Evolutionary conservation across 2,797 vertebrate genomes (phyloP).

Genomic region (Gymnoscopelus braueri): DNA sequence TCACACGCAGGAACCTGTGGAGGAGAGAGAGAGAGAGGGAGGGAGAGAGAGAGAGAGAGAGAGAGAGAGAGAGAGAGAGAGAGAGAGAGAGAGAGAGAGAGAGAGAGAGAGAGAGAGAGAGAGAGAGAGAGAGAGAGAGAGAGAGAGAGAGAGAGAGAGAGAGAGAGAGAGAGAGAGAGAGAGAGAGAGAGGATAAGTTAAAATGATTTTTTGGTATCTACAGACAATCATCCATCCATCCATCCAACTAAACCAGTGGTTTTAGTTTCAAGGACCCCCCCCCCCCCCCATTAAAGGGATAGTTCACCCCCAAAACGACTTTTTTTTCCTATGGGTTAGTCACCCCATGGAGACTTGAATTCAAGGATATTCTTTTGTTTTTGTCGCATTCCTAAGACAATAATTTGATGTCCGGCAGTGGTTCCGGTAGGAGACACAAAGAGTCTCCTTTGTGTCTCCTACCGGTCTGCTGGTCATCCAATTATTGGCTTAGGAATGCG

Average conservation of each 20-base stretch:
- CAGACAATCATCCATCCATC: background rate
- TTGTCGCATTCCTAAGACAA: too few relatives aligned
- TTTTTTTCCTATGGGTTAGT: too few relatives aligned
- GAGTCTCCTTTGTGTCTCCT: background rate
- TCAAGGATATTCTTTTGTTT: too few relatives aligned
- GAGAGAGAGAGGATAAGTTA: too few relatives aligned
- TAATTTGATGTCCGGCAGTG: too few relatives aligned
- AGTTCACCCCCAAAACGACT: too few relatives aligned
- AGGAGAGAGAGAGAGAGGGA: background rate
- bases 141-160: background rate
- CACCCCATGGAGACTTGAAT: too few relatives aligned
- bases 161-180: background rate
- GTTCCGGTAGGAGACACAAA: background rate
- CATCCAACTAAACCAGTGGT: background rate
- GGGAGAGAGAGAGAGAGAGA: background rate
- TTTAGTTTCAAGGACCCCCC: background rate
- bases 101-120: background rate
- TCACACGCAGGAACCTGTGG: slow-evolving; percentile 91
- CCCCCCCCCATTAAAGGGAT: background rate
- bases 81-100: background rate
- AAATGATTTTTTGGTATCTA: too few relatives aligned
- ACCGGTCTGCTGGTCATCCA: too few relatives aligned
- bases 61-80: background rate
- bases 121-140: background rate
- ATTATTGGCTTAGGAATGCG: too few relatives aligned